These are phyloP conservation scores for Anthopleura sola DNA, from an alignment of 64 coral and sea anemone species.

Conservation along the genomic window DNA sequence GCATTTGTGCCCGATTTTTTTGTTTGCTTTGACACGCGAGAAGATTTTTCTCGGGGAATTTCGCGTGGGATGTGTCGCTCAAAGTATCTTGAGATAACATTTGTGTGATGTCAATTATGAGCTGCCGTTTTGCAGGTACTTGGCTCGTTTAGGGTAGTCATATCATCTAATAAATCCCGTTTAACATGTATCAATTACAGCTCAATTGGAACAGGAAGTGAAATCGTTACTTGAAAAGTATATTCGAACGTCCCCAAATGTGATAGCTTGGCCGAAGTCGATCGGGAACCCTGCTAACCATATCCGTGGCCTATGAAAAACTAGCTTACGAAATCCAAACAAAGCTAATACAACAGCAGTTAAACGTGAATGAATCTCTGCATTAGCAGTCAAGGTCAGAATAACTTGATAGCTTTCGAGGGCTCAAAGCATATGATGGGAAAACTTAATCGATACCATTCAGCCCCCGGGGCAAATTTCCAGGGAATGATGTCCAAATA, in stretches of 20 bases:
- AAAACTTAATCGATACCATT: background rate
- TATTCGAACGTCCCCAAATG: background rate
- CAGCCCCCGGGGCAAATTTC: background rate
- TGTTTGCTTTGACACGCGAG: conserved; percentile 8
- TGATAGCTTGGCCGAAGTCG: background rate
- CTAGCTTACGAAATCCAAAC: background rate
- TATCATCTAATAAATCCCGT: conserved; percentile 18
- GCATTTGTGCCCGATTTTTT: background rate
- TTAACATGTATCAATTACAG: conserved; percentile 10
- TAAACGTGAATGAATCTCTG: background rate
- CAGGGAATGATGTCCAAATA: background rate
- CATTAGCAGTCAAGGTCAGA: background rate
- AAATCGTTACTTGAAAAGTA: conserved; percentile 1
- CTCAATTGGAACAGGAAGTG: conserved; percentile 19
- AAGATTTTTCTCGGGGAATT: background rate
- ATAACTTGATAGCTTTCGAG: background rate
- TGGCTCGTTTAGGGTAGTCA: background rate
- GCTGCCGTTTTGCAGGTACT: conserved; percentile 12
- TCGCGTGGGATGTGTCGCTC: background rate
- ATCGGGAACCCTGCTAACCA: background rate
- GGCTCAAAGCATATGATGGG: background rate
- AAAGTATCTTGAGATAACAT: conserved; percentile 3
- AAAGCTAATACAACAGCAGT: background rate
- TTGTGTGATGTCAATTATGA: conserved; percentile 1
- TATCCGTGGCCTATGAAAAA: background rate